Evolutionary conservation across 2,888 invertebrate genomes (phyloP).

Genomic region (Sialis fuliginosa): DNA sequence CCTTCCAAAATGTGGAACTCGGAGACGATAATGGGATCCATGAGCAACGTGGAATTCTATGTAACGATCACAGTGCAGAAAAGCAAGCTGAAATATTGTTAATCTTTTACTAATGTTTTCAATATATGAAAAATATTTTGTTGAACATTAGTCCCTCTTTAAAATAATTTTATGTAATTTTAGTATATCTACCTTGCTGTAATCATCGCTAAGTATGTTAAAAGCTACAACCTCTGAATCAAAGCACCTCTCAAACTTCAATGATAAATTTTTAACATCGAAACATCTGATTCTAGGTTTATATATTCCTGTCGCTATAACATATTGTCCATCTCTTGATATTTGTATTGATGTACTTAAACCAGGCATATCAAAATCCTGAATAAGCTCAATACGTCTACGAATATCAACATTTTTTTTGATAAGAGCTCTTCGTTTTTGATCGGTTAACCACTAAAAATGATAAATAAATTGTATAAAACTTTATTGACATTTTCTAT

Average conservation of each 20-base stretch:
- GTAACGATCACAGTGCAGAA: constrained; percentile 78
- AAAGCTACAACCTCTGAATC: constrained; percentile 94
- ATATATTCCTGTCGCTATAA: constrained; percentile 86
- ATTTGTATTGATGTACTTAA: constrained; percentile 70
- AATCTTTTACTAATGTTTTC: no score
- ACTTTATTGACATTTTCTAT: neutral
- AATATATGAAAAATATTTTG: neutral
- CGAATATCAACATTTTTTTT: constrained; percentile 83
- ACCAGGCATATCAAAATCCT: constrained; percentile 98
- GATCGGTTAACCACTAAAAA: constrained; percentile 69
- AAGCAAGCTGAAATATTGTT: constrained; percentile 50
- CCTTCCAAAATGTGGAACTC: constrained; percentile 90
- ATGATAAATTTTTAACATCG: constrained; percentile 86
- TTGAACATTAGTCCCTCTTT: neutral
- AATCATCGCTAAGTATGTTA: constrained; percentile 86
- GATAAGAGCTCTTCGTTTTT: constrained; percentile 59
- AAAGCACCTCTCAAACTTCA: constrained; percentile 96
- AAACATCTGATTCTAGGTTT: constrained; percentile 93
- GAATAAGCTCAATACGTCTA: constrained; percentile 85
- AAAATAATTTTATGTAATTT: no score
- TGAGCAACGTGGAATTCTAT: constrained; percentile 91
- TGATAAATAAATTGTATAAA: neutral
- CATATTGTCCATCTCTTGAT: constrained; percentile 81
- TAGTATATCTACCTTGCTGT: constrained; percentile 56
- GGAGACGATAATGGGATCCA: constrained; percentile 74